Conservation (phyloP, 2,797 vertebrate species). For the Oryzias dopingdopingensis region DNA sequence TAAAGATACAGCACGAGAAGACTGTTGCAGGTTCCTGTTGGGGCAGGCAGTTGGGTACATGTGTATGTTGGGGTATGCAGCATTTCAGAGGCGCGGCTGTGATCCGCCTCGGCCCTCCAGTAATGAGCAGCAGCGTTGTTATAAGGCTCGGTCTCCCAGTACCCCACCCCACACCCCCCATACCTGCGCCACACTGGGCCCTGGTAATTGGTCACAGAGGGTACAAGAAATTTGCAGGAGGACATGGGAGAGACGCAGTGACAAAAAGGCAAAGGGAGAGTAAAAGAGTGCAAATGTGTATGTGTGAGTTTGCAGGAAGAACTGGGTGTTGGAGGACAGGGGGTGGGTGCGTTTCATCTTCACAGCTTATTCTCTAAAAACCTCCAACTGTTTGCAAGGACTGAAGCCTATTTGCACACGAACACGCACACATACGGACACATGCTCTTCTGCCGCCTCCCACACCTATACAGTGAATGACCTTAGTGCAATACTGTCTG, state of each 20-base stretch:
- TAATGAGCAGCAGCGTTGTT: conserved; percentile 65
- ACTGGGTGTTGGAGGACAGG: conserved; percentile 60
- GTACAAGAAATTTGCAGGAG: conserved; percentile 74
- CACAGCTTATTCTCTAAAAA: conserved; percentile 72
- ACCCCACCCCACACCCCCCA: conserved; percentile 40
- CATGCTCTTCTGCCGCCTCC: conserved; percentile 40
- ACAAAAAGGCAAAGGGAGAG: conserved; percentile 28
- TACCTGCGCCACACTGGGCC: conserved; percentile 64
- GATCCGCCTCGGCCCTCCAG: conserved; percentile 54
- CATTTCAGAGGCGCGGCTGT: conserved; percentile 42
- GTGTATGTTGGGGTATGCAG: conserved; percentile 44
- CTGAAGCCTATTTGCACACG: conserved; percentile 59
- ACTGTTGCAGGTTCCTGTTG: neutral
- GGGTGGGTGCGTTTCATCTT: conserved; percentile 72
- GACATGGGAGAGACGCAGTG: conserved; percentile 58
- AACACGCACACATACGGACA: conserved; percentile 28
- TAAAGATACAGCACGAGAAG: no score
- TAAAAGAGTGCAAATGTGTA: conserved; percentile 31
- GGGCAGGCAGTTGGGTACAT: conserved; percentile 5
- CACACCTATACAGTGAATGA: conserved; percentile 73
- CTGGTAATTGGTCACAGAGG: conserved; percentile 79
- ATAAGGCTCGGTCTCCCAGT: conserved; percentile 56
- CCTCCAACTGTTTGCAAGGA: conserved; percentile 74
- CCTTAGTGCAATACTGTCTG: conserved; percentile 65
- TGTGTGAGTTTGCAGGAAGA: conserved; percentile 49